These are phyloP conservation scores for Tetramorium alpestre DNA, from an alignment of 1,140 invertebrate species.

Conservation along the genomic window DNA sequence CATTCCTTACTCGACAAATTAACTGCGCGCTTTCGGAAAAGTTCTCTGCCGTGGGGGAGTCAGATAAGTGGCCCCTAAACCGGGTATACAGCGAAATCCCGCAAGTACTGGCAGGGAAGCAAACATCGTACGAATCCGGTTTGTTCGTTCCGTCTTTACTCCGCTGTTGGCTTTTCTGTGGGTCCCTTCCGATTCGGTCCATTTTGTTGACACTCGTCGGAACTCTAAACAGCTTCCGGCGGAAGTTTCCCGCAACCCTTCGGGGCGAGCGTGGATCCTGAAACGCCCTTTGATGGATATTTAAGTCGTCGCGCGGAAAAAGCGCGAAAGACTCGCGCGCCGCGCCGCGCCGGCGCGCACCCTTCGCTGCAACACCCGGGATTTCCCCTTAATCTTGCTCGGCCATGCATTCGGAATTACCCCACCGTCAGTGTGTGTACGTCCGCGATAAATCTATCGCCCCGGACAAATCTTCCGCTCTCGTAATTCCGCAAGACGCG, in stretches of 20 bases:
- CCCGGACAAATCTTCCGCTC: constrained; percentile 60
- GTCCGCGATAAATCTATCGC: constrained; percentile 70
- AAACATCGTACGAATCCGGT: constrained; percentile 45
- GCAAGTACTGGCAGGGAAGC: constrained; percentile 34
- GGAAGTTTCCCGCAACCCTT: constrained; percentile 54
- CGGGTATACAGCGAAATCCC: constrained; percentile 23
- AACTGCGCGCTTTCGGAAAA: constrained; percentile 39
- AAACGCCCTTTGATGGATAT: constrained; percentile 62
- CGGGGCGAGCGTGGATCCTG: constrained; percentile 47
- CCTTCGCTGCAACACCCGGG: constrained; percentile 39
- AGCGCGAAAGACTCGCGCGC: constrained; percentile 72
- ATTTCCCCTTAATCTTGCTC: constrained; percentile 65
- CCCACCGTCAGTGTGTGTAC: constrained; percentile 41
- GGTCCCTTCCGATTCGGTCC: constrained; percentile 43
- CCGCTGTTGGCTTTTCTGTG: constrained; percentile 33
- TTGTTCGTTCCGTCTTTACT: constrained; percentile 14
- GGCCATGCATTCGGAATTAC: constrained; percentile 66
- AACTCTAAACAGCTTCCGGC: constrained; percentile 70
- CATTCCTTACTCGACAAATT: not conserved
- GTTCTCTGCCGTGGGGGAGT: constrained; percentile 7
- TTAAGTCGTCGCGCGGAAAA: constrained; percentile 71
- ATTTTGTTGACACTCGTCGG: constrained; percentile 60
- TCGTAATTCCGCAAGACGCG: constrained; percentile 31
- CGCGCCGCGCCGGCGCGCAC: constrained; percentile 65
- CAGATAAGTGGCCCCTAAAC: constrained; percentile 46